Percentiles rank a stretch among this genome's conserved stretches.
phyloP scores from a whole-genome alignment of 2,797 vertebrate species.

The Siniperca scherzeri region DNA sequence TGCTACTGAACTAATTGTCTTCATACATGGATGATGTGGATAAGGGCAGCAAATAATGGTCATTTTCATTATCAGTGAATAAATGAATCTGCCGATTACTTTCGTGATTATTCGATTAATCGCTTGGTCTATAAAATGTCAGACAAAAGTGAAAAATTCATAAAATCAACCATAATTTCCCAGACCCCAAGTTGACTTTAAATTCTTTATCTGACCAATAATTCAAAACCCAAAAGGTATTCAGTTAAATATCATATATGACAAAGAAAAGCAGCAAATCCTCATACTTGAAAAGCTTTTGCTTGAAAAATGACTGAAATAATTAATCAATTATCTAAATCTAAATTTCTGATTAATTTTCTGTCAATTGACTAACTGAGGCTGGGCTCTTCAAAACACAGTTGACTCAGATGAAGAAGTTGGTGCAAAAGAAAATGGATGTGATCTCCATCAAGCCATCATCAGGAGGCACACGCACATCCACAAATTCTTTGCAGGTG shows the following conservation, averaged over 20 bases:
- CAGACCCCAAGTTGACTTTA: not conserved
- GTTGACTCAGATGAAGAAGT: conserved; percentile 15
- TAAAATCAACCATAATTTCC: too few species aligned
- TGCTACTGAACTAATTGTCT: not conserved
- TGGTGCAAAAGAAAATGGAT: conserved; percentile 19
- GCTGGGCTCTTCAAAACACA: not conserved
- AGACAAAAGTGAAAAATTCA: not conserved
- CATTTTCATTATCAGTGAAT: not conserved
- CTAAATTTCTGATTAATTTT: not conserved
- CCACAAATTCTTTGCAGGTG: not conserved
- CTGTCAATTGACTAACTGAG: not conserved
- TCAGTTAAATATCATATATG: not conserved
- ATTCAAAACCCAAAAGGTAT: not conserved
- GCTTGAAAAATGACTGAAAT: not conserved
- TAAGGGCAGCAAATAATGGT: not conserved
- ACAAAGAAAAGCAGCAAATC: too few species aligned
- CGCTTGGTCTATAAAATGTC: not conserved
- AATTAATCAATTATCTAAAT: not conserved
- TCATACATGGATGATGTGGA: not conserved
- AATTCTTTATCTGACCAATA: not conserved
- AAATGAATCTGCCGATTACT: not conserved
- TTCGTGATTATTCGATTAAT: not conserved
- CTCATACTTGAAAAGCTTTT: not conserved
- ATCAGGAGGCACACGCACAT: not conserved
- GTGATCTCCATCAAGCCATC: not conserved